Base-by-base conservation (phyloP, 2,888 invertebrate genomes). In the Beris morrisii region DNA sequence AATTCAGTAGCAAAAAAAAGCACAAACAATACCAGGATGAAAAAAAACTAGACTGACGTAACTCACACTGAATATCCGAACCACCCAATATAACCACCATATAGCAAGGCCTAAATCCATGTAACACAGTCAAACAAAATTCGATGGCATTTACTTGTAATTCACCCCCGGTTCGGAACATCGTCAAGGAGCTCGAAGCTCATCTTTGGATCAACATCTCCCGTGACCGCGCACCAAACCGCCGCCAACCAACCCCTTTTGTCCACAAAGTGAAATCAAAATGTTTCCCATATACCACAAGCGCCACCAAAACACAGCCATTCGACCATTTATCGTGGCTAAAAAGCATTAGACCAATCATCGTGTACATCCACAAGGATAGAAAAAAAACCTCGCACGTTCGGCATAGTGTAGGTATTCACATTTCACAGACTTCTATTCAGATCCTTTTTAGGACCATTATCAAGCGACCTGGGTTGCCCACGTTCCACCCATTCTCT, bases 281-380 rank as follows among this genome's bases (percentile, higher is more conserved):
- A 48, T 38, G 38, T 38, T 64, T 45, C 43, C 45, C 46, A 50
- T 50, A 65, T 43, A 57, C 64, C 64, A 64, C 57, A 57, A 57
- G 38, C 31, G 57, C 56, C 46, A 50, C 22, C 65, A 57, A 57
- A 55, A 46, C 50, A 56, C 44, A 57, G 56, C 65, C 50, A 59
- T 59, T 67, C 64, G 54, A 59, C 64, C 58, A 64, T 67, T 64
- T 67, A 64, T 61, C 61, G 61, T 13, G 50, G 52, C 31, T 50
- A 52, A 61, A 50, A 59, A 59, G 44, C 59, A 59, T 59, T 59
- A 59, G 59, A 59, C 59, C 59, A 59, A 59, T 59, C 59, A 59
- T 52, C 43, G 52, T 38, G 15, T 61, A 61, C 61, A 38, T 38
- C 38, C 52, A 61, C 61, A 61, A 61, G n/a, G 59, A 13, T n/a